Evolutionary conservation across 2,113 vertebrate species (phyloP).

Genomic region (Pterocles gutturalis): DNA sequence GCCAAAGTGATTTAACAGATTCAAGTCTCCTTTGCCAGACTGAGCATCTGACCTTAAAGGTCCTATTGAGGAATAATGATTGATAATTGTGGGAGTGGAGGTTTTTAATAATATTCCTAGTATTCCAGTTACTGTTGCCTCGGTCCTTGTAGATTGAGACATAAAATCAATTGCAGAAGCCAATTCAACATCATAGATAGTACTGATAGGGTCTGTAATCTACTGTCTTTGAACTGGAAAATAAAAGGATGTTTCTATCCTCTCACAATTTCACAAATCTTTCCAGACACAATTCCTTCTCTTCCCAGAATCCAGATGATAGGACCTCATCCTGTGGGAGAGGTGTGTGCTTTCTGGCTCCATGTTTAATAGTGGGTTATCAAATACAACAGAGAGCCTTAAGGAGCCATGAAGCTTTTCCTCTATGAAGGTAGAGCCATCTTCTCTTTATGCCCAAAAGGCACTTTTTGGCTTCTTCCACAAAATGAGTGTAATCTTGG

Average conservation of each 20-base stretch:
- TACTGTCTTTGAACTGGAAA: not conserved
- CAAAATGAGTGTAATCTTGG: not conserved
- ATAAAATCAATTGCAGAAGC: not conserved
- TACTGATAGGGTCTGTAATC: not conserved
- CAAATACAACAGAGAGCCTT: not conserved
- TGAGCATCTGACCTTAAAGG: not conserved
- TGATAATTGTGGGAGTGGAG: not conserved
- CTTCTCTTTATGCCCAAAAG: not conserved
- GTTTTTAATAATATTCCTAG: not conserved
- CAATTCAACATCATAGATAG: not conserved
- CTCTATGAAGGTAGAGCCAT: not conserved
- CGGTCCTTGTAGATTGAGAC: not conserved
- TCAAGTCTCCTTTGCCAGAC: not conserved
- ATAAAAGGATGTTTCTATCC: not conserved
- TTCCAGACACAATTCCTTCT: not conserved
- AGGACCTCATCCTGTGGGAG: not conserved
- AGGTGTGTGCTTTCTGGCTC: not conserved
- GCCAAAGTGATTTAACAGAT: not conserved
- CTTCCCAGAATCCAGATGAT: not conserved
- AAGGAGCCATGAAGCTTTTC: not conserved
- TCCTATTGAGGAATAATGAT: not conserved
- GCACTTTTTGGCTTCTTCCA: not conserved
- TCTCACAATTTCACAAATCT: not conserved
- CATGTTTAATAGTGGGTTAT: not conserved
- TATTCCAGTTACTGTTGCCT: not conserved